Evolutionary conservation across 2,888 invertebrate species (phyloP).

Genomic region (Limnephilus auricula): DNA sequence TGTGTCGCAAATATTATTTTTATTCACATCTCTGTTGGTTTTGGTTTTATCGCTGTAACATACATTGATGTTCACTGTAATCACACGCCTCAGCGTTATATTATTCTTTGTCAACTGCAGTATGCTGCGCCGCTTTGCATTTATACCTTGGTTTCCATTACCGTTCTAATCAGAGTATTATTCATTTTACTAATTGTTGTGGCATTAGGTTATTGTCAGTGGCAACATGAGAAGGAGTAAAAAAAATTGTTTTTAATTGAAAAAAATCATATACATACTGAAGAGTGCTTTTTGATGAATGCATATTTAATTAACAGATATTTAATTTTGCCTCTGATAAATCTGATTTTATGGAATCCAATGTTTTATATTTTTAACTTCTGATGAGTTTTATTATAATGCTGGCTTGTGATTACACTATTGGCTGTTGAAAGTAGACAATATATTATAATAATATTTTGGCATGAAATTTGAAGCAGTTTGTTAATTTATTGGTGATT

Average conservation of each 20-base stretch:
- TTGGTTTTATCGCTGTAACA: conserved; percentile 53
- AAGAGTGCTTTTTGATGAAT: no score
- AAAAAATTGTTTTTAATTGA: no score
- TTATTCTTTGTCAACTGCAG: conserved; percentile 12
- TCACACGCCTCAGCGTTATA: conserved; percentile 46
- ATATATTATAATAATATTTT: neutral
- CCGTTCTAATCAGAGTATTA: neutral
- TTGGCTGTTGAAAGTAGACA: conserved; percentile 46
- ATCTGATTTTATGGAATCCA: neutral
- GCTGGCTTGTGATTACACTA: conserved; percentile 44
- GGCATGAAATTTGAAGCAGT: conserved; percentile 44
- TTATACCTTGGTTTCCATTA: neutral
- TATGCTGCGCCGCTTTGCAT: neutral
- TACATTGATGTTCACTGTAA: conserved; percentile 58
- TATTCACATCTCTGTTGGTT: conserved; percentile 35
- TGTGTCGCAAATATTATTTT: conserved; percentile 24
- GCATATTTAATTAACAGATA: neutral
- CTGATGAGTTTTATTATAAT: conserved; percentile 1
- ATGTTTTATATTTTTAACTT: conserved; percentile 6
- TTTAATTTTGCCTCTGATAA: neutral
- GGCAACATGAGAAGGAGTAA: no score
- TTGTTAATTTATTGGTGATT: conserved; percentile 29
- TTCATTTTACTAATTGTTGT: no score
- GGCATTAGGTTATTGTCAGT: neutral
- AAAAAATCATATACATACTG: no score